Conservation (phyloP, 2,888 invertebrate genomes). For the Graphium colonna region DNA sequence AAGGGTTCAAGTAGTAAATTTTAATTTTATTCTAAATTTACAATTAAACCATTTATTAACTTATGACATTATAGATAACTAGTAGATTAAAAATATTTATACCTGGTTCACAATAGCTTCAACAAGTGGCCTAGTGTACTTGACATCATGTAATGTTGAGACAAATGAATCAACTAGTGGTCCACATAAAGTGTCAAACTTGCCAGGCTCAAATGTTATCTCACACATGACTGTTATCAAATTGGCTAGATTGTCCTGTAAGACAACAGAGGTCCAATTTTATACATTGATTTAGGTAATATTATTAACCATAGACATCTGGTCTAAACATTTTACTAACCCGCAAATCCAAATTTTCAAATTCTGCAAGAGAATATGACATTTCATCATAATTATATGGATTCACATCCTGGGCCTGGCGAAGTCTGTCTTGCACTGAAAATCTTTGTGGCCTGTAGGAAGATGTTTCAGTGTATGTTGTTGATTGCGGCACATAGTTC, state of each 20-base stretch:
- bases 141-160: slow-evolving; percentile 82
- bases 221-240: slow-evolving; percentile 86
- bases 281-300: slow-evolving; percentile 5
- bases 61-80: too few relatives aligned
- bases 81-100: slow-evolving; percentile 33
- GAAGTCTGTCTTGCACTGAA: slow-evolving; percentile 70
- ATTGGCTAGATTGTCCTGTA: slow-evolving; percentile 77
- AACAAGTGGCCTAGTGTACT: slow-evolving; percentile 81
- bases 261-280: slow-evolving; percentile 23
- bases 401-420: slow-evolving; percentile 69
- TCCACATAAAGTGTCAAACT: slow-evolving; percentile 85
- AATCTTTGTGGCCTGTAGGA: slow-evolving; percentile 58
- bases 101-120: slow-evolving; percentile 85
- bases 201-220: slow-evolving; percentile 88
- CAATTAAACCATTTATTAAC: too few relatives aligned
- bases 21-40: too few relatives aligned
- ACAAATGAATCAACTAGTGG: slow-evolving; percentile 85
- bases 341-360: slow-evolving; percentile 65
- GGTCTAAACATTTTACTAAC: slow-evolving; percentile 36
- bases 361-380: slow-evolving; percentile 65
- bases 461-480: slow-evolving; percentile 52
- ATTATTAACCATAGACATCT: too few relatives aligned
- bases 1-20: too few relatives aligned
- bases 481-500: slow-evolving; percentile 64
- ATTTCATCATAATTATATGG: slow-evolving; percentile 66